Evolutionary conservation across 2,888 invertebrate species (phyloP).

Genomic region (Xestobium rufovillosum): DNA sequence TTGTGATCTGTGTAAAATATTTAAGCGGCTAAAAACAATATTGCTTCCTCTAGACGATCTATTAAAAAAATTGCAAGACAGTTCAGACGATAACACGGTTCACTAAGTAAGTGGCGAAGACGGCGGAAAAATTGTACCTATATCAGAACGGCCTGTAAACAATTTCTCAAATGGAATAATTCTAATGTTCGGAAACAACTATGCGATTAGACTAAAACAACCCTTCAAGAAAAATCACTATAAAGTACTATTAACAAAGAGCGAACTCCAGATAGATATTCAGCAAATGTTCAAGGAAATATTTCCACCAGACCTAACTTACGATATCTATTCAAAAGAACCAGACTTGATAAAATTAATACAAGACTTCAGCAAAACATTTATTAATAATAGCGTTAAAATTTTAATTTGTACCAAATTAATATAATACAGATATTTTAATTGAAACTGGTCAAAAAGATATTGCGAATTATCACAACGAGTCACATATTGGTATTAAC

Average conservation of each 20-base stretch:
- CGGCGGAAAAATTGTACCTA: background rate
- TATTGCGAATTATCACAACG: background rate
- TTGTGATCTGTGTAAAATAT: no score
- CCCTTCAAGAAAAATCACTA: slow-evolving; percentile 1
- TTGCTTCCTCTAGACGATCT: no score
- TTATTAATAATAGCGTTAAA: background rate
- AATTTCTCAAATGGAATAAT: slow-evolving; percentile 1
- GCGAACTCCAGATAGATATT: background rate
- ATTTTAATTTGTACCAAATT: background rate
- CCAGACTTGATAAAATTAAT: background rate
- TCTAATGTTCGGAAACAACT: slow-evolving; percentile 1
- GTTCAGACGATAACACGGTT: slow-evolving; percentile 1
- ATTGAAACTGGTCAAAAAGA: background rate
- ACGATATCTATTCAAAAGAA: background rate
- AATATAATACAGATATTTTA: background rate
- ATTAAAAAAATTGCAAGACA: no score
- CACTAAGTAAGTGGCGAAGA: background rate
- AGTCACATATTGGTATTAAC: slow-evolving; percentile 1
- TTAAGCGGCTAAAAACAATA: no score
- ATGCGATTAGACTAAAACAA: slow-evolving; percentile 1
- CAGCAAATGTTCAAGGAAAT: slow-evolving; percentile 1
- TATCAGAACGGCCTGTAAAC: background rate
- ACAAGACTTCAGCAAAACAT: background rate
- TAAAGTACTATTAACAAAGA: background rate
- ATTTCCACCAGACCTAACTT: background rate